phyloP scores from a whole-genome alignment of 2,797 vertebrate genomes.

The Eulemur coronatus region DNA sequence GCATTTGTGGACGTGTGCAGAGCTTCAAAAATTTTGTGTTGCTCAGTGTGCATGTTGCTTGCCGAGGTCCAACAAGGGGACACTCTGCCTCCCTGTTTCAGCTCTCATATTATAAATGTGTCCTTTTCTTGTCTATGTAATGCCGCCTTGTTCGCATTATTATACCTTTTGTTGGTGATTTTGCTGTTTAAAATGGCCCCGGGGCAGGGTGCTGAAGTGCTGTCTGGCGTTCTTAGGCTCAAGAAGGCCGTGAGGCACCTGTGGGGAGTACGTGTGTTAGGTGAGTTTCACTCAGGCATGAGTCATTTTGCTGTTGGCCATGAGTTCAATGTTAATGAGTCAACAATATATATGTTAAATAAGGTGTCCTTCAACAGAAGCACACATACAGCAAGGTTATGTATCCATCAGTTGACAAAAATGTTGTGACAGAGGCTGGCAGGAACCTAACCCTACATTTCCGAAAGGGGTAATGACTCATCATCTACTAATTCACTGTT shows the following conservation, averaged over 20 bases:
- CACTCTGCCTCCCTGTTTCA: rapidly evolving
- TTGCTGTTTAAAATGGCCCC: not conserved
- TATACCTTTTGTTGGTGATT: not conserved
- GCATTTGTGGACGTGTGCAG: rapidly evolving
- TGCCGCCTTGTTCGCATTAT: not conserved
- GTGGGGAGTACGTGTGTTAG: rapidly evolving
- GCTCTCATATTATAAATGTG: not conserved
- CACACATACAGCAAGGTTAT: not conserved
- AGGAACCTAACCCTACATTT: not conserved
- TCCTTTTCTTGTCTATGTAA: not conserved
- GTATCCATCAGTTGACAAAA: not conserved
- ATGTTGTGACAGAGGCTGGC: not conserved
- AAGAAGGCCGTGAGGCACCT: too few species aligned
- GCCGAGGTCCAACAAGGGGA: not conserved
- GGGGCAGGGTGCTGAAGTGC: not conserved
- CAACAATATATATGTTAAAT: not conserved
- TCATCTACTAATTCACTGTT: not conserved
- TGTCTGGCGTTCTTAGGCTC: not conserved
- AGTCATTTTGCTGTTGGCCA: not conserved
- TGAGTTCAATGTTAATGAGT: not conserved
- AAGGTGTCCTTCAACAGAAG: not conserved
- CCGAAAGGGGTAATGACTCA: not conserved
- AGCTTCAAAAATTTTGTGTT: rapidly evolving
- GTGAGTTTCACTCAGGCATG: not conserved
- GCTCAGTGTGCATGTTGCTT: rapidly evolving